Evolutionary conservation across 2,797 vertebrate genomes (phyloP), one percentile per base, ranked within the genome.

Genomic region (Bucorvus abyssinicus): DNA sequence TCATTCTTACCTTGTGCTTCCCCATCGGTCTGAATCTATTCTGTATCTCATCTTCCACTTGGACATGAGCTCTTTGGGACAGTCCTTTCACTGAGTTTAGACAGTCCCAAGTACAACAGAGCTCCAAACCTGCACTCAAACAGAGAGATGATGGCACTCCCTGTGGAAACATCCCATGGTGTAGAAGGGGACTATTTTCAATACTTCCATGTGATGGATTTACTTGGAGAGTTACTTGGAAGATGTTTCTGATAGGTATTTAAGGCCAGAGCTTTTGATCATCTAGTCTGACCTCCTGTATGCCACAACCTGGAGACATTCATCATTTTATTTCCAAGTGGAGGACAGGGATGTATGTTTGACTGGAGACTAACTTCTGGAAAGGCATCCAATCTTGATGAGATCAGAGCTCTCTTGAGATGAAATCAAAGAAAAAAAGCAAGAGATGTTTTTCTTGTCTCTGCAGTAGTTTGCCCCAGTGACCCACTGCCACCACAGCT

Each of bases 1-100:
- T 93, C 65, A 63, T 0, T 74, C 63, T 70, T 94, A 79, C 84
- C 71, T 92, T 78, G 89, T 87, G 78, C 57, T 94, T 74, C 34
- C 29, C 67, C 78, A 92, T 89, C 84, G 87, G 86, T 85, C 69
- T 87, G 10, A 50, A 29, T 75, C 73, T 71, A 59, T 47, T 70
- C 36, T 56, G 11, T 82, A 14, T 50, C 55, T 80, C 53, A 26
- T 44, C 71, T 63, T 77, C 50, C 40, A 40, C 42, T 27, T 22
- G 6, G 29, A 79, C 30, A 2, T 42, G 45, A 73, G 30, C 47
- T 63, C 32, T 71, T 64, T 70, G 60, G 56, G 60, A 23, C 29
- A n/a, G 1, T 47, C 40, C 34, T 70, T 38, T 60, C 68, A 18
- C n/a, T 27, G 21, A 52, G 14, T 47, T 83, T 71, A 36, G 38